A percentile compares a stretch with the other conserved stretches of the same genome.
Conservation (phyloP, 2,888 invertebrate species). For the Venusia cambrica region DNA sequence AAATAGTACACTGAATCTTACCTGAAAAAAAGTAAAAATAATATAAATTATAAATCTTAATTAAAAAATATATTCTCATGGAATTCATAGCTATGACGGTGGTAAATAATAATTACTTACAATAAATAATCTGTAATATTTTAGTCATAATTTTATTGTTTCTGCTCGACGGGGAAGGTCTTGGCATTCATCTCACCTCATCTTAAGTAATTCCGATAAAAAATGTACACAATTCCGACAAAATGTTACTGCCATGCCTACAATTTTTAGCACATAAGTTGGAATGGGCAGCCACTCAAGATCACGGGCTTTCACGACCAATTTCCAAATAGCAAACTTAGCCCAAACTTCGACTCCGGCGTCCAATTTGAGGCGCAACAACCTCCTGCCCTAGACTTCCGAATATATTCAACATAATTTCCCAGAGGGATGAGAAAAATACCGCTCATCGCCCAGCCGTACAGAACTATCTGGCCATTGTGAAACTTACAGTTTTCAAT, state of each 20-base stretch:
- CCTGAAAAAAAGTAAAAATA: slow-evolving; percentile 36
- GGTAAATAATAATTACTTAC: background rate
- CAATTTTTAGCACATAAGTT: slow-evolving; percentile 14
- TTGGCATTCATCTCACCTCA: too few relatives aligned
- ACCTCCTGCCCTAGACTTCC: slow-evolving; percentile 19
- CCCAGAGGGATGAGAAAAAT: slow-evolving; percentile 52
- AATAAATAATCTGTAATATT: slow-evolving; percentile 1
- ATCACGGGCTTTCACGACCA: slow-evolving; percentile 12
- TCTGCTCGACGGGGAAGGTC: too few relatives aligned
- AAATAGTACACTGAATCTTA: slow-evolving; percentile 25
- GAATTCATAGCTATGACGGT: too few relatives aligned
- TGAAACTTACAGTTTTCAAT: slow-evolving; percentile 61
- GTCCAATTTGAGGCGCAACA: slow-evolving; percentile 21
- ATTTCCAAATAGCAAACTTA: slow-evolving; percentile 21
- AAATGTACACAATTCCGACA: too few relatives aligned
- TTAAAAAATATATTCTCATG: background rate
- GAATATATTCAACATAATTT: slow-evolving; percentile 44
- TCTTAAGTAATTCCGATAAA: too few relatives aligned
- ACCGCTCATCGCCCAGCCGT: slow-evolving; percentile 43
- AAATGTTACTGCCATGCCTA: too few relatives aligned
- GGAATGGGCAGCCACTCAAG: slow-evolving; percentile 9
- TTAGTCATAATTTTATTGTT: slow-evolving; percentile 3
- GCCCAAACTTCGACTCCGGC: slow-evolving; percentile 12
- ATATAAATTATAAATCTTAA: slow-evolving; percentile 3
- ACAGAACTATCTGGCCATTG: slow-evolving; percentile 33